Conservation (phyloP, 2,797 vertebrate genomes). For the Poeciliopsis presidionis region DNA sequence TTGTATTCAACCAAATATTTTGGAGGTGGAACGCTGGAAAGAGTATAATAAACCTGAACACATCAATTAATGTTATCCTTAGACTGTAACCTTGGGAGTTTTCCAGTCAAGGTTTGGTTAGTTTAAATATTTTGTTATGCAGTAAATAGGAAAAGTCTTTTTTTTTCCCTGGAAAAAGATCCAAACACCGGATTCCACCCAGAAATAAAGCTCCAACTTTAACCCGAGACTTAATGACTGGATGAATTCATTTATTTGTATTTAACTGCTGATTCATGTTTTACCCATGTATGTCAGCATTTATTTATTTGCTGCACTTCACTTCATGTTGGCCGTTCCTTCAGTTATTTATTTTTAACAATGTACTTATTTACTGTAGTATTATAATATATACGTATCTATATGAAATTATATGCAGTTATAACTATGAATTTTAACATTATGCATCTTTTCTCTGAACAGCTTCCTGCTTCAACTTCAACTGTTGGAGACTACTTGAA, state of each 20-base stretch:
- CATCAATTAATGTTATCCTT: neutral
- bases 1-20: neutral
- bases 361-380: neutral
- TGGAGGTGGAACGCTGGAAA: neutral
- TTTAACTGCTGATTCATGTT: neutral
- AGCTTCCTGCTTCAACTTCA: constrained; percentile 13
- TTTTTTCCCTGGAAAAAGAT: neutral
- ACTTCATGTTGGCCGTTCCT: neutral
- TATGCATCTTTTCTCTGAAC: constrained; percentile 8
- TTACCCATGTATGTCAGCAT: neutral
- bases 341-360: neutral
- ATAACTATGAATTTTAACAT: constrained; percentile 1
- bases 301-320: neutral
- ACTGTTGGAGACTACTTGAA: constrained; percentile 36
- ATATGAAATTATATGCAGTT: too few species aligned
- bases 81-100: neutral
- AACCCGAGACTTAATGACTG: neutral
- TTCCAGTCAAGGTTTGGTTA: neutral
- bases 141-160: neutral
- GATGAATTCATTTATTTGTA: neutral
- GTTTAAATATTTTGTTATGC: neutral
- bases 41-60: neutral
- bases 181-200: neutral
- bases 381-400: neutral
- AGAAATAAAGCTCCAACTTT: neutral